These are phyloP conservation scores for Spea multiplicata DNA, from an alignment of 2,113 vertebrate species.

Conservation along the genomic window DNA sequence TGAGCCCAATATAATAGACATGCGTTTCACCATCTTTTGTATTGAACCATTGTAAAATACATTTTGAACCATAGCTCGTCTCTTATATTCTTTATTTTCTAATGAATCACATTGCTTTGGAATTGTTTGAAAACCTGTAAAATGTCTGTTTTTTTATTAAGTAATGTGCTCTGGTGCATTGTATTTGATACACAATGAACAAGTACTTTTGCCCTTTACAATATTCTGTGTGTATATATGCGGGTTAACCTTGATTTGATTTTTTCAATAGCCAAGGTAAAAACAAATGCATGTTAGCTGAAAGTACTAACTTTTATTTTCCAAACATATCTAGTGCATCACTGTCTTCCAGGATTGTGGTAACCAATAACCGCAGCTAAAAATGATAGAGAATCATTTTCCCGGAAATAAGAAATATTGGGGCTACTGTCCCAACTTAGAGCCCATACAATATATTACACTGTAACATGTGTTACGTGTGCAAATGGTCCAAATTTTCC, in stretches of 20 bases:
- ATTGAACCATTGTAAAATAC: background rate
- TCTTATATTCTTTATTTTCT: background rate
- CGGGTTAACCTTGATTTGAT: background rate
- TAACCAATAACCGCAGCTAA: too few species aligned
- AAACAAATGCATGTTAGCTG: background rate
- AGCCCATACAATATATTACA: too few species aligned
- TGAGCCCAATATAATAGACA: too few species aligned
- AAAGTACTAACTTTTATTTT: background rate
- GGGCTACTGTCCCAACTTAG: too few species aligned
- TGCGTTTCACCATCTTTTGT: background rate
- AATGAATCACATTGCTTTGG: background rate
- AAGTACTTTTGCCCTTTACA: background rate
- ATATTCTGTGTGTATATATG: background rate
- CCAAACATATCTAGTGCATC: too few species aligned
- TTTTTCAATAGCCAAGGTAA: background rate
- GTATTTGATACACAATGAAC: slow-evolving; percentile 21
- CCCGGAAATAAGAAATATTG: too few species aligned
- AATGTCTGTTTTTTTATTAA: slow-evolving; percentile 9
- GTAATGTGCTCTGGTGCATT: background rate
- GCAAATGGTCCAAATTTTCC: too few species aligned
- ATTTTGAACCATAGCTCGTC: background rate
- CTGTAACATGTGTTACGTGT: too few species aligned
- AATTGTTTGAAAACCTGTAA: background rate
- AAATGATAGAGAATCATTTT: too few species aligned
- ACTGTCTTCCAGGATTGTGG: too few species aligned